phyloP scores from a whole-genome alignment of 2,888 invertebrate genomes.

The Diarsia mendica region DNA sequence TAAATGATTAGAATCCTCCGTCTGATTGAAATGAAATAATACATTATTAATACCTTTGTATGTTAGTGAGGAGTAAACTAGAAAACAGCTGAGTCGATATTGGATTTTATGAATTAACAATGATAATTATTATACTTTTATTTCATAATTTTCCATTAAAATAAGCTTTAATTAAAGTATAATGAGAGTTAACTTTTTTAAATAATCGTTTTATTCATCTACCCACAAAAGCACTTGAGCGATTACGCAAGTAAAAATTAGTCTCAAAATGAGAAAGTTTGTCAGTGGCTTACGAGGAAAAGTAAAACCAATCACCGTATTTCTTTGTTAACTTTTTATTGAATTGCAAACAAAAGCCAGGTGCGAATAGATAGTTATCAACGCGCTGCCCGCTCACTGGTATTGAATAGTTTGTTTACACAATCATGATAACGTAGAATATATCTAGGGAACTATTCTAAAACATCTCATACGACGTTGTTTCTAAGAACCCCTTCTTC shows the following conservation, averaged over 20 bases:
- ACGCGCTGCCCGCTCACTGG: not conserved
- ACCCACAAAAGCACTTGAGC: conserved; percentile 32
- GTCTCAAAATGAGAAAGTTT: conserved; percentile 51
- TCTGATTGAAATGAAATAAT: not conserved
- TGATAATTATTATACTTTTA: not conserved
- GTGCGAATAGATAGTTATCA: conserved; percentile 31
- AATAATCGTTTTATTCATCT: conserved; percentile 8
- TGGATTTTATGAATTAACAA: conserved; percentile 3
- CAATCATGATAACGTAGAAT: conserved; percentile 44
- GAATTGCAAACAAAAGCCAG: conserved; percentile 43
- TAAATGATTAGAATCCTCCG: not conserved
- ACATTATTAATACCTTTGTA: not conserved
- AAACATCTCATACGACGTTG: conserved; percentile 29
- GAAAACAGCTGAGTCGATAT: not conserved
- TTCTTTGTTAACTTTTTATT: conserved; percentile 57
- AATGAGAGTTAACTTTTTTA: not conserved
- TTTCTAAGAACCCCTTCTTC: conserved; percentile 41
- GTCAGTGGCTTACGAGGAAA: conserved; percentile 31
- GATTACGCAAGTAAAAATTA: conserved; percentile 16
- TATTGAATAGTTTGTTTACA: conserved; percentile 33
- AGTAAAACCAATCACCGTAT: conserved; percentile 45
- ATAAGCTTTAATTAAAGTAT: not conserved
- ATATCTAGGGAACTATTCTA: conserved; percentile 14
- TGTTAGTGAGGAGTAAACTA: not conserved
- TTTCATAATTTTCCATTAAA: not conserved